These are phyloP conservation scores for Disparrhopalites patrizii DNA, from an alignment of 2,888 invertebrate species.

Conservation along the genomic window DNA sequence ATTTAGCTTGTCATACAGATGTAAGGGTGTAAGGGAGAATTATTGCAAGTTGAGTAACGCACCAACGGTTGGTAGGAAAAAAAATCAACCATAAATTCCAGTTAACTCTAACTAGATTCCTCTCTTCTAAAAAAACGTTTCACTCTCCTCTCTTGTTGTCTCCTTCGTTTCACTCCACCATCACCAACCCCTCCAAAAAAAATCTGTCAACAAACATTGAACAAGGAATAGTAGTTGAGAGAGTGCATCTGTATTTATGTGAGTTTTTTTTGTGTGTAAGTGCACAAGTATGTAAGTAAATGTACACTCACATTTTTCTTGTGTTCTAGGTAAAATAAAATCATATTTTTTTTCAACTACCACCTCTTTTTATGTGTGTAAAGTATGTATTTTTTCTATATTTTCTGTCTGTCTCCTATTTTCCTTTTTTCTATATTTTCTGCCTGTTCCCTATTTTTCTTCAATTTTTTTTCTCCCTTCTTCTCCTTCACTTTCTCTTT, in stretches of 20 bases:
- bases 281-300: neutral
- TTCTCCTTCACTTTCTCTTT: neutral
- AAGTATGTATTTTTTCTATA: no score
- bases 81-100: constrained; percentile 48
- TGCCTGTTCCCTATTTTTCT: neutral
- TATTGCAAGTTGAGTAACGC: constrained; percentile 45
- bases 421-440: neutral
- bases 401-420: no score
- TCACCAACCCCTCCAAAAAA: no score
- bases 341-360: no score
- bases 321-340: no score
- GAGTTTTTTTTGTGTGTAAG: neutral
- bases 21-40: constrained; percentile 47
- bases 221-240: neutral
- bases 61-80: constrained; percentile 41
- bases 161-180: no score
- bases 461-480: neutral
- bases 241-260: neutral
- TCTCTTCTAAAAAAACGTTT: constrained; percentile 12
- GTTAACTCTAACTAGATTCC: constrained; percentile 46
- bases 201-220: constrained; percentile 9
- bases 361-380: no score
- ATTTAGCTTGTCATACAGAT: constrained; percentile 48
- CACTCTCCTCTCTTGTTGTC: no score
- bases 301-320: no score